Evolutionary conservation across 2,113 vertebrate genomes (phyloP).

Genomic region (Psephotus haematonotus): DNA sequence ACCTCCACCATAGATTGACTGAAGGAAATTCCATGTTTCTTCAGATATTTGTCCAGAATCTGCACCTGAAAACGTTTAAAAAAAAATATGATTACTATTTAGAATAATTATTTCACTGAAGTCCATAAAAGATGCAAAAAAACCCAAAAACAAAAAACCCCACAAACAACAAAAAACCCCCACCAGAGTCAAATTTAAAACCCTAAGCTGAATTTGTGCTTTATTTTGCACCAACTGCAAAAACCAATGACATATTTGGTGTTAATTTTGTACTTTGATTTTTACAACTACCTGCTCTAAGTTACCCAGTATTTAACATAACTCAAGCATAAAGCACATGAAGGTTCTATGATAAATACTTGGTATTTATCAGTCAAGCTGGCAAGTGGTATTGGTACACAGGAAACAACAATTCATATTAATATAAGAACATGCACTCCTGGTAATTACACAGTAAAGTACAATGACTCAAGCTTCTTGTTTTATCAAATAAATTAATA

Average conservation of each 20-base stretch:
- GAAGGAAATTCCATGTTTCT: conserved; percentile 97
- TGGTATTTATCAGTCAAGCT: background rate
- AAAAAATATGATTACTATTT: background rate
- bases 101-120: background rate
- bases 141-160: too few relatives aligned
- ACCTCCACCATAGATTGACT: conserved; percentile 92
- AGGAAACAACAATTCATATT: background rate
- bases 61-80: conserved; percentile 79
- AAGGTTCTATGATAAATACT: background rate
- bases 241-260: background rate
- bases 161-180: background rate
- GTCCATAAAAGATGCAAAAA: background rate
- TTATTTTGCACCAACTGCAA: background rate
- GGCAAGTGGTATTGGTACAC: background rate
- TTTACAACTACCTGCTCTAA: background rate
- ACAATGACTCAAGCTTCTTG: background rate
- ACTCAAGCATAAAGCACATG: background rate
- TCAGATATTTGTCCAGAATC: conserved; percentile 99
- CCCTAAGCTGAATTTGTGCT: background rate
- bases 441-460: background rate
- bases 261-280: background rate
- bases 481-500: background rate
- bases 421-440: background rate
- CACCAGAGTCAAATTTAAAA: background rate
- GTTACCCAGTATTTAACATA: background rate